Base-by-base conservation (phyloP, 2,888 invertebrate genomes). In the Polydrusus cervinus region DNA sequence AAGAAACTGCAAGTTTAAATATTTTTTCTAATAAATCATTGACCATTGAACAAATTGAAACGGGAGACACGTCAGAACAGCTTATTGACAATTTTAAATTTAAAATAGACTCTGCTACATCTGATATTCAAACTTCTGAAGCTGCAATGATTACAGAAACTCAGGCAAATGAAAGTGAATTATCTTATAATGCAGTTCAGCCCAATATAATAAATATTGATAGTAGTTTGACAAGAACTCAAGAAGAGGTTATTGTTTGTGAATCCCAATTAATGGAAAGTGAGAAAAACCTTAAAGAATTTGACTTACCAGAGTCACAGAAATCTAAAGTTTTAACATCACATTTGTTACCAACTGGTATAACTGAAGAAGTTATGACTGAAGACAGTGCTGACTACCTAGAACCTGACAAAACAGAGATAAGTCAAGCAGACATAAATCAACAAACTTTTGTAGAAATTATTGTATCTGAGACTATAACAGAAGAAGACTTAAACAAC, bases 111-210 rank as follows among this genome's bases (percentile, higher is more conserved):
- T 89, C 89, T 73, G 89, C 90, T 51, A 86, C 82, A 8, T 82
- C 90, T 72, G 87, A 88, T 34, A 81, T 93, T 20, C 89, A 92
- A 82, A 90, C 92, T 7, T 88, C 90, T 20, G 91, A 90, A 84
- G 92, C 93, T 0, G 92, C 91, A 83, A 89, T 92, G 81, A 85
- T 94, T 40, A 89, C 90, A 10, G 88, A 90, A 80, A 90, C 91
- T 3, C 81, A 90, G 18, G 83, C 90, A 14, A 92, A 93, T 77
- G 94, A 95, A 81, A 91, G 91, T 80, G 94, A 94, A 87, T 86
- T 81, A 0, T 81, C 86, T 61, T 87, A 88, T 69, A 83, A 87
- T 30, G 74, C 81, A 49, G 81, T 82, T 40, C 82, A 83, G 77
- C 87, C 88, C 0, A 86, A 87, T 72, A 79, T 84, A 53, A 85